Percentiles rank a stretch among this genome's conserved stretches.
These are phyloP conservation scores for Drosophila baimaii DNA, from an alignment of 1,140 invertebrate genomes.

Conservation along the genomic window DNA sequence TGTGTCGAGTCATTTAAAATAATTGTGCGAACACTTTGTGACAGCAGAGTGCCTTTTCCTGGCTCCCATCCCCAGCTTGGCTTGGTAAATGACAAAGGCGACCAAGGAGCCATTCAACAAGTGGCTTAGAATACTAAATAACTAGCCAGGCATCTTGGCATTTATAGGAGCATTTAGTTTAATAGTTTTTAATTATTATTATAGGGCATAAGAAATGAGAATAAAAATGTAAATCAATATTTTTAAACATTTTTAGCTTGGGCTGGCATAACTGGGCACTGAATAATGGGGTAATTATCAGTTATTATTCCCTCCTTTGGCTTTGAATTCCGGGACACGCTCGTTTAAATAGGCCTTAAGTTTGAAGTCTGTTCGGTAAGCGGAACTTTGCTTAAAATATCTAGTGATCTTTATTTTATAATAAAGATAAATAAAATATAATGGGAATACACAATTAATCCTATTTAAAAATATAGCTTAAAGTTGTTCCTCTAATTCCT, in stretches of 20 bases:
- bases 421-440: too few relatives aligned
- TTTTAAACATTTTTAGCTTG: too few relatives aligned
- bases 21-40: slow-evolving; percentile 71
- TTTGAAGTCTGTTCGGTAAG: too few relatives aligned
- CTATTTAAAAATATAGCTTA: not conserved
- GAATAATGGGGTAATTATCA: too few relatives aligned
- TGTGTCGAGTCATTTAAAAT: slow-evolving; percentile 78
- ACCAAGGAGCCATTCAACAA: slow-evolving; percentile 51
- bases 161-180: slow-evolving; percentile 24
- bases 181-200: not conserved
- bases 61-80: slow-evolving; percentile 17
- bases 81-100: slow-evolving; percentile 20
- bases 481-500: not conserved
- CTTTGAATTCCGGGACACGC: too few relatives aligned
- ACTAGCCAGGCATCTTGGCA: not conserved
- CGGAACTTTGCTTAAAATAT: too few relatives aligned
- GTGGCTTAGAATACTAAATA: slow-evolving; percentile 39
- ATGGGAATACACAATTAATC: too few relatives aligned
- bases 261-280: too few relatives aligned
- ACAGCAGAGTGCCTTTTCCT: slow-evolving; percentile 43
- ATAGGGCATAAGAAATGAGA: not conserved
- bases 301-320: too few relatives aligned
- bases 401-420: too few relatives aligned
- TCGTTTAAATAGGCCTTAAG: too few relatives aligned
- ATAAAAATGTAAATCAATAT: not conserved